Base-by-base conservation (phyloP, 2,888 invertebrate species). In the Tetragonisca angustula region DNA sequence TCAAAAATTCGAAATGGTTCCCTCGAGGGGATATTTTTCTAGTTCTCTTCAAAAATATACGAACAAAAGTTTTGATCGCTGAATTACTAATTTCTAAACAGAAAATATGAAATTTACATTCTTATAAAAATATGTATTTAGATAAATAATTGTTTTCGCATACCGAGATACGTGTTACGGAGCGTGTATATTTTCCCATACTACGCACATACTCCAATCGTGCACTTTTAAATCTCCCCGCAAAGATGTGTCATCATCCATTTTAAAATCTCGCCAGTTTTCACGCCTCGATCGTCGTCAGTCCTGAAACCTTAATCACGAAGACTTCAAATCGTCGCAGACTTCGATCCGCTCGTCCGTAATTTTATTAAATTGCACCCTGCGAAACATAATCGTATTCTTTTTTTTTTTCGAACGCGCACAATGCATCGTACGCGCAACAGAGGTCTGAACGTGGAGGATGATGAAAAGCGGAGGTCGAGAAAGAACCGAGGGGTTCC, bases 401-500 rank as follows among this genome's bases (percentile, higher is more conserved):
- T 36, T 36, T 36, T 36, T 36, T 36, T 36, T 9, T 36, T 36
- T 59, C n/a, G n/a, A 5, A 61, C 9, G 6, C 17, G 24, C 27
- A 27, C 9, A 24, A 61, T n/a, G 24, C 19, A 27, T 17, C 27
- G 24, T 19, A 9, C 1, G 13, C 5, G 75, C 27, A 17, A 24
- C 62, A n/a, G 43, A 43, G 82, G 75, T 56, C 24, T 52, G 54
- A 67, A 69, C 50, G 62, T 69, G 24, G 65, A 73, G 74, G n/a
- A 64, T n/a, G 17, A 59, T 49, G 79, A 36, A 67, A 24, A 67
- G 32, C 62, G 69, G n/a, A 13, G 19, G 54, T 21, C 24, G 52
- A 5, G 9, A 4, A 71, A 52, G 59, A 49, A 61, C 9, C 36
- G 71, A 73, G 86, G 85, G 87, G 87, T 80, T 75, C 80, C 74